Evolutionary conservation across 2,888 invertebrate genomes (phyloP).

Genomic region (Margaritifera margaritifera): DNA sequence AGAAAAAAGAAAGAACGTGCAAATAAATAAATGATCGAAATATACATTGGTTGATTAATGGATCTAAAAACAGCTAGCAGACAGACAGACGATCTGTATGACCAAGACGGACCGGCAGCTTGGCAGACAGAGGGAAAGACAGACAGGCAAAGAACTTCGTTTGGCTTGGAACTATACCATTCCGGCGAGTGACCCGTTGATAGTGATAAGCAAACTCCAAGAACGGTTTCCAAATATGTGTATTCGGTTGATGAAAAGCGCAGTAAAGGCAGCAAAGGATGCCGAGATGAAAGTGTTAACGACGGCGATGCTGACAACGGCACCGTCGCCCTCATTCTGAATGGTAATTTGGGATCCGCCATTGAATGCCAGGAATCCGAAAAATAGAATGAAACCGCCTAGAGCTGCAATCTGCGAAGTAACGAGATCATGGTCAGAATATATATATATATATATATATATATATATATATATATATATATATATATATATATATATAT

Average conservation of each 20-base stretch:
- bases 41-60: too few species aligned
- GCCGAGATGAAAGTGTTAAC: slow-evolving; percentile 76
- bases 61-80: too few species aligned
- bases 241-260: slow-evolving; percentile 66
- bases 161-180: slow-evolving; percentile 59
- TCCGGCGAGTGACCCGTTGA: slow-evolving; percentile 76
- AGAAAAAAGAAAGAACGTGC: too few species aligned
- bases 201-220: slow-evolving; percentile 74
- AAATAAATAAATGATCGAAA: too few species aligned
- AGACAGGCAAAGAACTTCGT: too few species aligned
- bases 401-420: slow-evolving; percentile 73
- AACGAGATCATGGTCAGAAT: too few species aligned
- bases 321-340: slow-evolving; percentile 72
- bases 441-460: neutral
- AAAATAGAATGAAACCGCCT: slow-evolving; percentile 76
- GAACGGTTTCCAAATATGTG: slow-evolving; percentile 52
- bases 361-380: slow-evolving; percentile 77
- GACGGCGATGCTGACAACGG: slow-evolving; percentile 72
- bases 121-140: too few species aligned
- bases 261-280: slow-evolving; percentile 73
- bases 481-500: too few species aligned
- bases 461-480: too few species aligned
- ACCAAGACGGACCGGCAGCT: too few species aligned
- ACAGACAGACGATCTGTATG: too few species aligned
- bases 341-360: slow-evolving; percentile 75